A percentile compares a stretch with the other conserved stretches of the same genome.
These are phyloP conservation scores for Rhogogaster chlorosoma DNA, from an alignment of 2,888 invertebrate species.

Conservation along the genomic window DNA sequence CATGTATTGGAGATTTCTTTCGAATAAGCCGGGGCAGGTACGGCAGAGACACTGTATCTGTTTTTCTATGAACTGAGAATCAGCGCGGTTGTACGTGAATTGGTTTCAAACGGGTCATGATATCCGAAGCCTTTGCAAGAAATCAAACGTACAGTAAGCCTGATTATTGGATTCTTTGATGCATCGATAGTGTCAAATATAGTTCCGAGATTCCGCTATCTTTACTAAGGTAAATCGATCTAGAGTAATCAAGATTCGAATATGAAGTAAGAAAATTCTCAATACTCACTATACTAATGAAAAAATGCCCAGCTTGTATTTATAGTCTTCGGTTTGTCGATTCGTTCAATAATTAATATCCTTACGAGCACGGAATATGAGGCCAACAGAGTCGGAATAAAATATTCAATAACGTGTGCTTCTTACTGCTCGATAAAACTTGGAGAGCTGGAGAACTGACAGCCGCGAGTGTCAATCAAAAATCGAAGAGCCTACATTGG, in stretches of 20 bases:
- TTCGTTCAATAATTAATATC: slow-evolving; percentile 6
- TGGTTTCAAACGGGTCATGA: slow-evolving; percentile 32
- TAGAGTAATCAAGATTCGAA: background rate
- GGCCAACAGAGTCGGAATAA: background rate
- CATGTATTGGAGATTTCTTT: slow-evolving; percentile 43
- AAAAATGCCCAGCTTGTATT: background rate
- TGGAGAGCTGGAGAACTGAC: background rate
- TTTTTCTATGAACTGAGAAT: slow-evolving; percentile 37
- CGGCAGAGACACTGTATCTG: slow-evolving; percentile 7
- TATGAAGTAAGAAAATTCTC: background rate
- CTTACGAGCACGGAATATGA: background rate
- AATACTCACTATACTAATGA: background rate
- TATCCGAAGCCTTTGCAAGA: background rate
- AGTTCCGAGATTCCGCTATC: background rate
- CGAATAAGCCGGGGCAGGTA: slow-evolving; percentile 8
- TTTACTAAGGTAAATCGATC: background rate
- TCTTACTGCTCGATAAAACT: background rate
- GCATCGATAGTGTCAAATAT: background rate
- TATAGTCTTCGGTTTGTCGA: slow-evolving; percentile 26
- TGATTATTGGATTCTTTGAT: background rate
- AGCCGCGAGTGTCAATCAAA: slow-evolving; percentile 3
- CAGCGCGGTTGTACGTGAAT: slow-evolving; percentile 34
- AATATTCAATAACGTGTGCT: slow-evolving; percentile 1
- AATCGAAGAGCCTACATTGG: background rate
- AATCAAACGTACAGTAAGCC: background rate